Evolutionary conservation across 2,888 invertebrate genomes (phyloP), one percentile per base, ranked within the genome.

Genomic region (Aproaerema taeniolella): DNA sequence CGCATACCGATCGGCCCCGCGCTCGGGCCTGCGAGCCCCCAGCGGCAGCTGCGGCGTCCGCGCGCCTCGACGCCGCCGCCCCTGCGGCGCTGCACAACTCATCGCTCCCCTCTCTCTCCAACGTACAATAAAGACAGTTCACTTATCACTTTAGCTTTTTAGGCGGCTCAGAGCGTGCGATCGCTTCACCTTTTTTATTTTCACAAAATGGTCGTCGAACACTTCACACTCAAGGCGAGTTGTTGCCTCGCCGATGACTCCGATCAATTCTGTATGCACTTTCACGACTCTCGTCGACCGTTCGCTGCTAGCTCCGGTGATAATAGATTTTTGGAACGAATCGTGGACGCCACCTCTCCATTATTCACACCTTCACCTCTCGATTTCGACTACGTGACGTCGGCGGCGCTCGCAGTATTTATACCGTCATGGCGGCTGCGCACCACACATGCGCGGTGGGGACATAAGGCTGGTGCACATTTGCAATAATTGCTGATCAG

Each of bases 331-430:
- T 68, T 63, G 68, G 64, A 70, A 81, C 71, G 72, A 66, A 74
- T 73, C 67, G 71, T 67, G 66, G 74, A 82, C 77, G 81, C 72
- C 81, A 81, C 82, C 72, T 82, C 74, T 80, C 85, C 85, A 85
- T 85, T 72, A 78, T 82, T 79, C 66, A 64, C 78, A 73, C 73
- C 74, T 81, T 77, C 79, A 69, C 83, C 79, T 79, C 76, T 81
- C 82, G 79, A 82, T 74, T 81, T 78, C 77, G 70, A 85, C 85
- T 85, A 78, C 80, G 78, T 81, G 71, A 80, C 77, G 72, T 66
- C 61, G 74, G 58, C 50, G 67, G 74, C 72, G 75, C 71, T 62
- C 67, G 52, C 35, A 31, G 67, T 60, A 67, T 85, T 70, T 82
- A 83, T 79, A 75, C 46, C 43, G 51, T 48, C 53, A 76, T 77